A percentile compares a stretch with the other conserved stretches of the same genome.
Conservation (phyloP, 2,888 invertebrate genomes). For the Alsophila aescularia region DNA sequence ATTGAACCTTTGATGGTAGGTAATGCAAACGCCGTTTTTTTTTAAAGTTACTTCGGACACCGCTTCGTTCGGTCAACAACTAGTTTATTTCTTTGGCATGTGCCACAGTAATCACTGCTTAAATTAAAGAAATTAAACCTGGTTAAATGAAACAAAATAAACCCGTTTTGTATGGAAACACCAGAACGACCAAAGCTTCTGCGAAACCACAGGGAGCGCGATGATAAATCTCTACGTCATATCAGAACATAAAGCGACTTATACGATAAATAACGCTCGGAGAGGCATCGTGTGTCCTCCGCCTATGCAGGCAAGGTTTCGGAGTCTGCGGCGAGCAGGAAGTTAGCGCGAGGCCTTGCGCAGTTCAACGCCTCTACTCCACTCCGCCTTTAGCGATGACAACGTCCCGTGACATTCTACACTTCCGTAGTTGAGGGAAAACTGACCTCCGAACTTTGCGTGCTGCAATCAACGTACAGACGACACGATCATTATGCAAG, state of each 20-base stretch:
- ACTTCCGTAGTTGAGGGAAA: constrained; percentile 71
- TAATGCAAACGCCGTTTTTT: no score
- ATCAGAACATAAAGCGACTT: background rate
- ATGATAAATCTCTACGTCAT: background rate
- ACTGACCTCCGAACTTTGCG: constrained; percentile 63
- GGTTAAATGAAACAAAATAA: no score
- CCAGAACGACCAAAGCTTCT: background rate
- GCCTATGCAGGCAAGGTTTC: constrained; percentile 49
- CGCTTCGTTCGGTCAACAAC: no score
- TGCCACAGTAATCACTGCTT: no score
- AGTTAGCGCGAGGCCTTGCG: constrained; percentile 64
- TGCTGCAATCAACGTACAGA: constrained; percentile 49
- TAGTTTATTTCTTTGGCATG: no score
- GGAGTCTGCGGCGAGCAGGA: constrained; percentile 60
- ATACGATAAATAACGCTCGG: background rate
- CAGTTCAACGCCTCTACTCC: constrained; percentile 65
- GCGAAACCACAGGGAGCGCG: background rate
- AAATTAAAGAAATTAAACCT: no score
- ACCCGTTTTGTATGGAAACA: no score
- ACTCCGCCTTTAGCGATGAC: constrained; percentile 23
- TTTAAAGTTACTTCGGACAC: no score
- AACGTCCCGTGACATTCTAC: constrained; percentile 45
- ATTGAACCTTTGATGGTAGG: no score
- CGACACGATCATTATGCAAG: constrained; percentile 49
- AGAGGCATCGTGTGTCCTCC: constrained; percentile 38